Base-by-base conservation (phyloP, 1,140 invertebrate genomes). In the Achatina immaculata region DNA sequence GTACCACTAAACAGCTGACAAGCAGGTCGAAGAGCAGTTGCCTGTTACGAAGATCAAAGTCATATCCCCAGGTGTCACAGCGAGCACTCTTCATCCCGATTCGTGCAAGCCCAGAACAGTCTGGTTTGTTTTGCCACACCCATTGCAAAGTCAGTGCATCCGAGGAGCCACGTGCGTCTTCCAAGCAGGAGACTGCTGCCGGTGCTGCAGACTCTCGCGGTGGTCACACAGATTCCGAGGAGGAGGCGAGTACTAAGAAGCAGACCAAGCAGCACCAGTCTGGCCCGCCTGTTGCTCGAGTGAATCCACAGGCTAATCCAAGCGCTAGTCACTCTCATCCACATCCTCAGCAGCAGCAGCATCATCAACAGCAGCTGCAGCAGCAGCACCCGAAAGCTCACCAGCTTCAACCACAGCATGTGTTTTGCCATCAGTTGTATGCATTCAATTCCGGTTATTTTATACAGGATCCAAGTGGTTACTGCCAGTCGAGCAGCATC, bases 221-320 rank as follows among this genome's bases (percentile, higher is more conserved):
- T 28, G 40, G 28, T 19, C n/a, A 55, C n/a, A 55, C 4, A 28
- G 28, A 2, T 36, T 45, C 3, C 43, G n/a, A 51, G n/a, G n/a
- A n/a, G n/a, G 19, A 51, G 2, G 14, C 3, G 6, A 42, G 19
- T 42, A 19, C 0, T 11, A 58, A 51, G 34, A 48, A 55, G 19
- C 42, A 51, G 9, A 19, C 14, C 2, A 71, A 72, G 40, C n/a
- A 66, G 3, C 66, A 72, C 1, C 78, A 34, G 58, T 51, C 78
- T 4, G 51, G 55, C n/a, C 78, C 38, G 48, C 78, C 78, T 42
- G 48, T 80, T 31, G 78, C 78, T 19, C 42, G 78, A 55, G 78
- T 80, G 11, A 80, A 80, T 36, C 78, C 78, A 16, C 78, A 80
- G 40, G 36, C 78, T 21, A 69, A 80, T 43, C 48, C 34, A 24